Conservation (phyloP, 2,888 invertebrate species). For the Agrilus mali region DNA sequence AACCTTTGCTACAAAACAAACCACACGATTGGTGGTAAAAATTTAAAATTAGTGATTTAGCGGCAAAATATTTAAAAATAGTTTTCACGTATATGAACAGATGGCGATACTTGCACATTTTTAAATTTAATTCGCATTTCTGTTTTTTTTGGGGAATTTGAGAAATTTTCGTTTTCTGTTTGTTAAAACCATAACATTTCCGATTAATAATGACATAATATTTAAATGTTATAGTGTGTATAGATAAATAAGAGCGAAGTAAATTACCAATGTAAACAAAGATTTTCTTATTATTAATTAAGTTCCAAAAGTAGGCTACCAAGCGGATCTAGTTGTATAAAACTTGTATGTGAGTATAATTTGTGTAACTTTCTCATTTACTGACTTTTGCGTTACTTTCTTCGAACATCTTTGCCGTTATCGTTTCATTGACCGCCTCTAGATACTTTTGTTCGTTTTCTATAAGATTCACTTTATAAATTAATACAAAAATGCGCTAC, state of each 20-base stretch:
- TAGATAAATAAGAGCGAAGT: constrained; percentile 4
- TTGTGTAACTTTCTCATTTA: constrained; percentile 26
- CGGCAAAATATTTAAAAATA: no score
- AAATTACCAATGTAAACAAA: constrained; percentile 2
- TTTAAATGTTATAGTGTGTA: constrained; percentile 6
- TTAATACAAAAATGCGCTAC: no score
- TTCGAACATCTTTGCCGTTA: constrained; percentile 11
- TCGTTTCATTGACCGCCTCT: constrained; percentile 3
- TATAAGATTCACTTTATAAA: constrained; percentile 1
- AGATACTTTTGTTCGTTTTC: constrained; percentile 3
- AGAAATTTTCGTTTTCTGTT: neutral
- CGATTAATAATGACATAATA: constrained; percentile 1
- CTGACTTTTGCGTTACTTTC: constrained; percentile 24
- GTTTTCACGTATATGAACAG: no score
- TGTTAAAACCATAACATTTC: neutral
- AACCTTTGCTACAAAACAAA: no score
- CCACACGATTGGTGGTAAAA: no score
- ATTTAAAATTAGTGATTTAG: no score
- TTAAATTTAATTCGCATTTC: no score
- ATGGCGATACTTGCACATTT: no score
- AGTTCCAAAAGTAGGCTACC: constrained; percentile 22
- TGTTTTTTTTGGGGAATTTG: neutral
- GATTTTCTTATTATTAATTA: constrained; percentile 6
- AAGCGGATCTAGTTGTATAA: constrained; percentile 23
- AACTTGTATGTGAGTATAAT: constrained; percentile 22